Evolutionary conservation across 2,888 invertebrate species (phyloP).

Genomic region (Trissolcus brochymenae): DNA sequence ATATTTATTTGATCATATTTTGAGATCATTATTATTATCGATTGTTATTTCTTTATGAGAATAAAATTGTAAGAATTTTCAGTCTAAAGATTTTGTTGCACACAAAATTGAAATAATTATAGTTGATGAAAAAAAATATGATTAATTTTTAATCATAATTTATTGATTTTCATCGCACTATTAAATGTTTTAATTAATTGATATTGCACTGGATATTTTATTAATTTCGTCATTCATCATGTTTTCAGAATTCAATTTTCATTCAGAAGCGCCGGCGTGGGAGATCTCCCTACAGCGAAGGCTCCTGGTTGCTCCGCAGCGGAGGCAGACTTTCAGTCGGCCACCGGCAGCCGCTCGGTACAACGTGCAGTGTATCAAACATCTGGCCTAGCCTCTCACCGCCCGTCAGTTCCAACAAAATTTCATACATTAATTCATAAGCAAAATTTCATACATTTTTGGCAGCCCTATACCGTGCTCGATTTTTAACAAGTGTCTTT

Average conservation of each 20-base stretch:
- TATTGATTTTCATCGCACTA: background rate
- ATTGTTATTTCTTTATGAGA: background rate
- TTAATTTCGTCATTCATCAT: background rate
- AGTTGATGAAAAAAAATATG: too few species aligned
- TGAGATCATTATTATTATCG: too few species aligned
- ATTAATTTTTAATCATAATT: too few species aligned
- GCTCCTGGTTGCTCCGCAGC: constrained; percentile 61
- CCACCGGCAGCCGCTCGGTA: constrained; percentile 71
- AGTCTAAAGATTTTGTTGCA: too few species aligned
- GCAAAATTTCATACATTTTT: background rate
- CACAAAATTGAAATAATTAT: too few species aligned
- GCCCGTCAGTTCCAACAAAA: constrained; percentile 6
- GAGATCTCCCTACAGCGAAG: constrained; percentile 50
- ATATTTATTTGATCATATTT: too few species aligned
- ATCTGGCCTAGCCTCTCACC: constrained; percentile 9
- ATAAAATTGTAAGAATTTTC: too few species aligned
- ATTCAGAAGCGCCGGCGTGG: constrained; percentile 39
- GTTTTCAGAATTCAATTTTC: background rate
- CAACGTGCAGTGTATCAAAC: constrained; percentile 28
- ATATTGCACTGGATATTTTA: background rate
- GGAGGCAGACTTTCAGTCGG: constrained; percentile 70
- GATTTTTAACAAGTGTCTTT: too few species aligned
- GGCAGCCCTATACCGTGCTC: too few species aligned
- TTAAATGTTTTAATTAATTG: background rate
- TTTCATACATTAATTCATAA: constrained; percentile 8